phyloP scores from a whole-genome alignment of 2,113 vertebrate species.

The Myotis lucifugus region DNA sequence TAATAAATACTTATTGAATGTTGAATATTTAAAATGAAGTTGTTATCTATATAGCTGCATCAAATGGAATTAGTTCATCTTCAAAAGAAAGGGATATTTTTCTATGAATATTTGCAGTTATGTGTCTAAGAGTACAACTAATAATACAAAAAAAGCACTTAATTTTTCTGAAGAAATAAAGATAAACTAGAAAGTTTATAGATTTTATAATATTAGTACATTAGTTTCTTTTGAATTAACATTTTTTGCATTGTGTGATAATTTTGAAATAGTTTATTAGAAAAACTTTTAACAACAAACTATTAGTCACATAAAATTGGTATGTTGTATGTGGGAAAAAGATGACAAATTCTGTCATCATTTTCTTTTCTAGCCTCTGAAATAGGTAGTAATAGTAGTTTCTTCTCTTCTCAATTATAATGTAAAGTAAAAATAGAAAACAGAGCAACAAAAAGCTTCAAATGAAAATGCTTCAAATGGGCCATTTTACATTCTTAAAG shows the following conservation, averaged over 20 bases:
- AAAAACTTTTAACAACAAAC: slow-evolving; percentile 15
- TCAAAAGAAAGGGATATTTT: neutral
- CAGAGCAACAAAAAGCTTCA: slow-evolving; percentile 40
- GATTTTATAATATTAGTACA: neutral
- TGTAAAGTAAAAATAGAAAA: slow-evolving; percentile 54
- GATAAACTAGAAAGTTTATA: neutral
- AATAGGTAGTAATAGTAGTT: neutral
- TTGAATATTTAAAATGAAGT: slow-evolving; percentile 63
- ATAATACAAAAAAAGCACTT: neutral
- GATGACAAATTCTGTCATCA: neutral
- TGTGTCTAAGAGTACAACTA: neutral
- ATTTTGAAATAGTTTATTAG: slow-evolving; percentile 13
- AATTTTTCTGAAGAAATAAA: slow-evolving; percentile 22
- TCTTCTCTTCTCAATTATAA: slow-evolving; percentile 35
- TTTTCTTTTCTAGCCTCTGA: slow-evolving; percentile 53
- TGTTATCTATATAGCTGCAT: neutral
- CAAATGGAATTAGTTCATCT: neutral
- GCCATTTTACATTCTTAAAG: neutral
- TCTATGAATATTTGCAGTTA: neutral
- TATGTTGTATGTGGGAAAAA: neutral
- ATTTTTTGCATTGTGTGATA: slow-evolving; percentile 4
- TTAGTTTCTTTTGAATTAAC: neutral
- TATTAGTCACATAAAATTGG: slow-evolving; percentile 12
- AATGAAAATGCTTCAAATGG: slow-evolving; percentile 18
- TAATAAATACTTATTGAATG: slow-evolving; percentile 58